Base-by-base conservation (phyloP, 2,888 invertebrate genomes). In the Tetheella fluctuosa region DNA sequence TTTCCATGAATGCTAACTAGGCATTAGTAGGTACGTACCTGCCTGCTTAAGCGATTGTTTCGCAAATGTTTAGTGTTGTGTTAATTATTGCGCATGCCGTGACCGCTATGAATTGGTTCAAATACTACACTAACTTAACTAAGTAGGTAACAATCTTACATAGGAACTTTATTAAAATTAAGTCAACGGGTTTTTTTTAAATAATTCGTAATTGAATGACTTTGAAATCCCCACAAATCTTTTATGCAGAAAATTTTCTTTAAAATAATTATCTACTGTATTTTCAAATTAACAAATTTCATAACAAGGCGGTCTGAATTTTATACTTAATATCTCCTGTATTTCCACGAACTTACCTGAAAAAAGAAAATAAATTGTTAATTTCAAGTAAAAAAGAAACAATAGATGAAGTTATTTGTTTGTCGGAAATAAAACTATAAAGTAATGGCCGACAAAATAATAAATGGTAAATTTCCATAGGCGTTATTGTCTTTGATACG, bases 271-370 rank as follows among this genome's bases (percentile, higher is more conserved):
- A 8, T 1, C 10, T 10, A 8, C 7, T 10, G 30, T 30, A 30
- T 30, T 30, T 30, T 10, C 30, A 30, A 8, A 10, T 30, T 30
- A 30, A 30, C 7, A 34, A 34, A 34, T n/a, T 42, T 17, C n/a
- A 42, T 42, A n/a, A 42, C 13, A 13, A 2, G 13, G 3, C 13
- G 2, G 6, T 17, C 5, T 34, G 8, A 12, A 17, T 57, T 20
- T 34, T 57, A 65, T 71, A 72, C 70, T 69, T 64, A 66, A 54
- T 17, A 52, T 57, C 37, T 54, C 60, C 23, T 25, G 23, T 52
- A 52, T 12, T 7, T 59, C 54, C 12, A 25, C 25, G 23, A 75
- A 71, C 65, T 81, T 84, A 84, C 81, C 83, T 81, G 82, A 37
- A 81, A 81, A 65, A 68, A 70, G 68, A 74, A 60, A 60, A 10